Evolutionary conservation across 2,888 invertebrate species (phyloP).

Genomic region (Acrobasis repandana): DNA sequence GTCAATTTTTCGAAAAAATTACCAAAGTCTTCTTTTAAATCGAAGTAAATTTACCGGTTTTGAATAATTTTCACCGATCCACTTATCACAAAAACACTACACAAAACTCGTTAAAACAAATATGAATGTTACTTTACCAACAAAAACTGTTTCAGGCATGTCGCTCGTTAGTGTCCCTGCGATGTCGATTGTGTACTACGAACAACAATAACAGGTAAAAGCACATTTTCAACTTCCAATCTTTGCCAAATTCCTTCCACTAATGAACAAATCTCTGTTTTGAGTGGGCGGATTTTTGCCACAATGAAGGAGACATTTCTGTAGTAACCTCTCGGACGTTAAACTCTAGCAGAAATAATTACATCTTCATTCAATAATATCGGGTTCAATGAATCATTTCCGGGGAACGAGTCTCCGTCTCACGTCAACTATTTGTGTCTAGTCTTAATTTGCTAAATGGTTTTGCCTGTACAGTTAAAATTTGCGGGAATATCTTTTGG

Average conservation of each 20-base stretch:
- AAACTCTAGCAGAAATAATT: constrained; percentile 52
- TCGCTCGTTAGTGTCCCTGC: constrained; percentile 58
- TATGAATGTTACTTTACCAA: constrained; percentile 58
- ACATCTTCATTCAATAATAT: constrained; percentile 45
- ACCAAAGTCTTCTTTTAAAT: too few species aligned
- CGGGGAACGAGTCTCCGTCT: constrained; percentile 26
- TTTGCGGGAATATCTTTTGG: constrained; percentile 2
- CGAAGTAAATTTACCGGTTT: too few species aligned
- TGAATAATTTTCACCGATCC: too few species aligned
- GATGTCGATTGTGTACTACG: constrained; percentile 61
- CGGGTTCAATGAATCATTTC: constrained; percentile 51
- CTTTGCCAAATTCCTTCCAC: constrained; percentile 68
- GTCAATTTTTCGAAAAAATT: too few species aligned
- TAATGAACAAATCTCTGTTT: constrained; percentile 58
- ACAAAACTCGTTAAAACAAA: constrained; percentile 22
- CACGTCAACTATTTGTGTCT: constrained; percentile 12
- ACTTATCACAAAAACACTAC: neutral
- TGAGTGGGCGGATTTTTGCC: constrained; percentile 49
- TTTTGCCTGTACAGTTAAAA: neutral
- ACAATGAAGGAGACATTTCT: constrained; percentile 37
- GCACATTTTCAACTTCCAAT: constrained; percentile 53
- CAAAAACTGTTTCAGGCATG: constrained; percentile 67
- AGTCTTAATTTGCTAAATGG: constrained; percentile 1
- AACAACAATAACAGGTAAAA: constrained; percentile 56
- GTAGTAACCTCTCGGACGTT: constrained; percentile 50